Conservation (phyloP, 2,888 invertebrate species). For the Tupiocoris notatus region DNA sequence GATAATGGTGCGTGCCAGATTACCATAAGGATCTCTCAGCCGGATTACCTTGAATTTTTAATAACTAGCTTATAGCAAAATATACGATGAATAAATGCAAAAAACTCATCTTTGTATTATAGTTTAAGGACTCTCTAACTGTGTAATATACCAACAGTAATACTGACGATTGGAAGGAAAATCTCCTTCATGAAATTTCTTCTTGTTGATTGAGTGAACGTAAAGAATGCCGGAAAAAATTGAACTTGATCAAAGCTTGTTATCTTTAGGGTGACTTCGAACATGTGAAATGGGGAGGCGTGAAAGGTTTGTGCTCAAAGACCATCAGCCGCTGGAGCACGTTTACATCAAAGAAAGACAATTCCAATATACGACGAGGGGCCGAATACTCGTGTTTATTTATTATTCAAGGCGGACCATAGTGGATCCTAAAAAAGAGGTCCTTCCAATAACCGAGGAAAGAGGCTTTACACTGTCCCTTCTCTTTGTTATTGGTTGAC, state of each 20-base stretch:
- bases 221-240: no score
- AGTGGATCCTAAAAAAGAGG: not conserved
- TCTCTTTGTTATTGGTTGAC: no score
- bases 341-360: not conserved
- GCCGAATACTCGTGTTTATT: not conserved
- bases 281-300: not conserved
- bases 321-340: not conserved
- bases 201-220: no score
- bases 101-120: no score
- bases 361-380: not conserved
- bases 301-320: no score
- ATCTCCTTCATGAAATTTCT: no score
- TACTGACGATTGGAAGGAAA: no score
- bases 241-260: no score
- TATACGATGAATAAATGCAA: no score
- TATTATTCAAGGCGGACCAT: not conserved
- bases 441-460: not conserved
- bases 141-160: no score
- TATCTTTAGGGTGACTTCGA: not conserved
- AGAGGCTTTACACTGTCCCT: not conserved
- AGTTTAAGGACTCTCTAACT: no score
- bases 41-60: conserved; percentile 34
- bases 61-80: no score
- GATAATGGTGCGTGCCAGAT: conserved; percentile 22
- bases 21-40: conserved; percentile 14